Conservation (phyloP, 2,113 vertebrate species). For the Ophiodon elongatus region DNA sequence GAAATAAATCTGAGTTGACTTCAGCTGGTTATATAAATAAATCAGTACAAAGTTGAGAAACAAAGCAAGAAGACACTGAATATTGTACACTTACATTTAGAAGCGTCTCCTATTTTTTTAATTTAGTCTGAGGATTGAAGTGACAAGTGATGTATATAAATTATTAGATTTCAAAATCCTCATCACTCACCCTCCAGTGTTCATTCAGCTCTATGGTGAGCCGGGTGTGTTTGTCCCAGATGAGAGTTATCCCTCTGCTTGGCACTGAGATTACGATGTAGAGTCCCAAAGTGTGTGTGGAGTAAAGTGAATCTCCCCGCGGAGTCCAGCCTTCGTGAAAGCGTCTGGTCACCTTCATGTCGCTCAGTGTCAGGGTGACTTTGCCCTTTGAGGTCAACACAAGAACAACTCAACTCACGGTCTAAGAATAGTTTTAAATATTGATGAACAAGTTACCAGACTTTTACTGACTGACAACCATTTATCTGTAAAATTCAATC, state of each 20-base stretch:
- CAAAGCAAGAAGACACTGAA: not conserved
- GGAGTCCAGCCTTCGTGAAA: constrained; percentile 13
- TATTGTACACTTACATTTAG: not conserved
- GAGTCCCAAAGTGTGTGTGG: constrained; percentile 84
- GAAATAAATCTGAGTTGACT: not conserved
- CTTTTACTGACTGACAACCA: not conserved
- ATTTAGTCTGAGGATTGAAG: not conserved
- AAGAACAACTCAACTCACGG: not conserved
- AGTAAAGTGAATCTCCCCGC: constrained; percentile 69
- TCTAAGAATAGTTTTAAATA: not conserved
- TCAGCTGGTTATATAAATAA: not conserved
- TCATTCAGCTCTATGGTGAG: constrained; percentile 80
- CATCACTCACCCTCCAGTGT: constrained; percentile 81
- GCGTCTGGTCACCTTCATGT: constrained; percentile 71
- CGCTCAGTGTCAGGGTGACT: constrained; percentile 70
- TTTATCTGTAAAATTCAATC: not conserved
- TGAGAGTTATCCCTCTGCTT: constrained; percentile 79
- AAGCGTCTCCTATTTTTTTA: no score
- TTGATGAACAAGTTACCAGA: not conserved
- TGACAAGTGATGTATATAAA: not conserved
- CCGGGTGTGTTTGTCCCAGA: constrained; percentile 90
- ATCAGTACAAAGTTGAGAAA: not conserved
- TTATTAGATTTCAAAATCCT: not conserved
- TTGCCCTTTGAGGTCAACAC: constrained; percentile 52
- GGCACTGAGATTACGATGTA: constrained; percentile 85